Conservation (phyloP, 2,797 vertebrate species). For the Diglossa cyanea region DNA sequence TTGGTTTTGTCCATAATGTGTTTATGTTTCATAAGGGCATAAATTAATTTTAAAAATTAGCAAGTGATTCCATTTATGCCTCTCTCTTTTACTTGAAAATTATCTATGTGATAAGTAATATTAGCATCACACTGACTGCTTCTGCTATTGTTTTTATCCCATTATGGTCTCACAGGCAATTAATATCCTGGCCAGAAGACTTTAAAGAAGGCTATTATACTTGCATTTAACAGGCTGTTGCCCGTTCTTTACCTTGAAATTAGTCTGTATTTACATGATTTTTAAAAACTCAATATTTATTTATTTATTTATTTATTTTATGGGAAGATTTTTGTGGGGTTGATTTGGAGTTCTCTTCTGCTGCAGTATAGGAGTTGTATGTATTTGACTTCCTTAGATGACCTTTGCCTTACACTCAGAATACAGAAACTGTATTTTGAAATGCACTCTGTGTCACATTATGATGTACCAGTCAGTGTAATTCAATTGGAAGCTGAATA, state of each 20-base stretch:
- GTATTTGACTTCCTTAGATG: not conserved
- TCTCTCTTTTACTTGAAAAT: not conserved
- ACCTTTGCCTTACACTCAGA: not conserved
- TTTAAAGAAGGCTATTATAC: not conserved
- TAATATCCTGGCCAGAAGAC: not conserved
- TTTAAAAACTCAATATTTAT: not conserved
- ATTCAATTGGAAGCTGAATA: not conserved
- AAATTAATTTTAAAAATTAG: not conserved
- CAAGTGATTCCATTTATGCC: not conserved
- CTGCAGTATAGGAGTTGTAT: not conserved
- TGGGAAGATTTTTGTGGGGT: rapidly evolving
- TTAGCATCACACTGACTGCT: not conserved
- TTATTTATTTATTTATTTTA: not conserved
- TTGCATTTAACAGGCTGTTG: not conserved
- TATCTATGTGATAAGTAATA: not conserved
- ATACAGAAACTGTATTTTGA: not conserved
- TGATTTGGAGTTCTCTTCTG: not conserved
- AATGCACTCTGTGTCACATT: not conserved
- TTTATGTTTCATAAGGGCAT: not conserved
- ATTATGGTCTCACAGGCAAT: not conserved
- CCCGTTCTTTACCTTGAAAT: not conserved
- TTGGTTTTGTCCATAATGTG: not conserved
- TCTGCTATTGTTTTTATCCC: not conserved
- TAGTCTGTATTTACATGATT: not conserved
- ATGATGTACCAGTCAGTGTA: not conserved